Evolutionary conservation across 1,140 invertebrate species (phyloP).

Genomic region (Trichomalopsis sarcophagae): DNA sequence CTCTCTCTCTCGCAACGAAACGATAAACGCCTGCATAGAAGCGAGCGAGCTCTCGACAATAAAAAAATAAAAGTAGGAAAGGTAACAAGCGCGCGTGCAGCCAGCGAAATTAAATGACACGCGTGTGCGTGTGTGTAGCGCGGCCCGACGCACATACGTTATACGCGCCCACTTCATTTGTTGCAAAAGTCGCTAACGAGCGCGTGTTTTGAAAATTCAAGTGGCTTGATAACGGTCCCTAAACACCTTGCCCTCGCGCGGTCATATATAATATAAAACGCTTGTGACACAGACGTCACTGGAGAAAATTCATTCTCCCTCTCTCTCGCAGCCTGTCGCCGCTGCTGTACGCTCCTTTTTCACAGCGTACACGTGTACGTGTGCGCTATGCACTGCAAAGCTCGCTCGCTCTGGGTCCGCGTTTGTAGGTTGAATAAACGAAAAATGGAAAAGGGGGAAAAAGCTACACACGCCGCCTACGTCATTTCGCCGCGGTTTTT

Average conservation of each 20-base stretch:
- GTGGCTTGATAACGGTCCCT: conserved; percentile 29
- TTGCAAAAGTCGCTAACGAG: conserved; percentile 46
- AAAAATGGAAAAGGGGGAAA: conserved; percentile 6
- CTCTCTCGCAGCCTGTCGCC: background rate
- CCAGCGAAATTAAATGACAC: conserved; percentile 44
- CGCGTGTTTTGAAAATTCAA: conserved; percentile 50
- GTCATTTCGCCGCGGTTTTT: background rate
- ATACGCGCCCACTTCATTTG: conserved; percentile 27
- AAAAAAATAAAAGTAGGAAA: too few species aligned
- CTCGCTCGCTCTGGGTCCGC: background rate
- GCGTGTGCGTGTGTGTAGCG: background rate
- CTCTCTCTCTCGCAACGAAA: background rate
- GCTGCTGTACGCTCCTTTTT: background rate
- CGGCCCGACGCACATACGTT: background rate
- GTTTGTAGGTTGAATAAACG: conserved; percentile 29
- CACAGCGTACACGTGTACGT: background rate
- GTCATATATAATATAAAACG: background rate
- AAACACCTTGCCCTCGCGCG: conserved; percentile 6
- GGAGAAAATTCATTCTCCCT: background rate
- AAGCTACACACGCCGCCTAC: conserved; percentile 5
- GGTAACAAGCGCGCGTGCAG: background rate
- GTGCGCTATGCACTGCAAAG: background rate
- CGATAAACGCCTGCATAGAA: background rate
- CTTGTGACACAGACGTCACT: background rate
- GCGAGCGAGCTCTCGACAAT: too few species aligned